A percentile compares a stretch with the other conserved stretches of the same genome.
phyloP scores from a whole-genome alignment of 2,888 invertebrate genomes.

The Adelognathus sp. region DNA sequence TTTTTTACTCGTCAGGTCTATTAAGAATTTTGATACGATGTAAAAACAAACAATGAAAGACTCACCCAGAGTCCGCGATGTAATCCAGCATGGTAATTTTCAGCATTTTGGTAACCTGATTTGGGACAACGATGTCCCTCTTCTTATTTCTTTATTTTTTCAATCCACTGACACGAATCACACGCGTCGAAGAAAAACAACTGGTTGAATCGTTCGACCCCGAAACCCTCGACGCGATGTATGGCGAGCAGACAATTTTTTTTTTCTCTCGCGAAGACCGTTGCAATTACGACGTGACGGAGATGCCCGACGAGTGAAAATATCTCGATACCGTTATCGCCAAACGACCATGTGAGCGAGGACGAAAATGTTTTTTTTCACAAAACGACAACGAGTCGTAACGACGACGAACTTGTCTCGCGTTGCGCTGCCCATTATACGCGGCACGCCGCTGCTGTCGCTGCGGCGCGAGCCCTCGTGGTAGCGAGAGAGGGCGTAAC shows the following conservation, averaged over 20 bases:
- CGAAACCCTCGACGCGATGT: not conserved
- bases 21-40: not conserved
- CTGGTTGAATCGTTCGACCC: slow-evolving; percentile 2
- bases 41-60: slow-evolving; percentile 31
- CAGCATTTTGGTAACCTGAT: slow-evolving; percentile 69
- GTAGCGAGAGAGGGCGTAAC: slow-evolving; percentile 26
- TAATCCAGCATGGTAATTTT: slow-evolving; percentile 80
- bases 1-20: not conserved
- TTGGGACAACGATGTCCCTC: not conserved
- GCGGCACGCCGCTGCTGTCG: slow-evolving; percentile 50
- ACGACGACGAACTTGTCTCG: slow-evolving; percentile 41
- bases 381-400: slow-evolving; percentile 40
- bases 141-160: slow-evolving; percentile 1
- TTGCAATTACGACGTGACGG: slow-evolving; percentile 51
- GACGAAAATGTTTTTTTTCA: slow-evolving; percentile 36
- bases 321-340: slow-evolving; percentile 58
- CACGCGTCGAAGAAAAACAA: not conserved
- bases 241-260: not conserved
- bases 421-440: slow-evolving; percentile 52
- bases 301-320: slow-evolving; percentile 45
- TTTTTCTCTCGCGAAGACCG: not conserved
- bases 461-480: slow-evolving; percentile 38
- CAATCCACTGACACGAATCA: not conserved
- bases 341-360: slow-evolving; percentile 40
- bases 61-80: slow-evolving; percentile 79